These are phyloP conservation scores for Meiosimyza platycephala DNA, from an alignment of 2,888 invertebrate genomes.

Conservation along the genomic window DNA sequence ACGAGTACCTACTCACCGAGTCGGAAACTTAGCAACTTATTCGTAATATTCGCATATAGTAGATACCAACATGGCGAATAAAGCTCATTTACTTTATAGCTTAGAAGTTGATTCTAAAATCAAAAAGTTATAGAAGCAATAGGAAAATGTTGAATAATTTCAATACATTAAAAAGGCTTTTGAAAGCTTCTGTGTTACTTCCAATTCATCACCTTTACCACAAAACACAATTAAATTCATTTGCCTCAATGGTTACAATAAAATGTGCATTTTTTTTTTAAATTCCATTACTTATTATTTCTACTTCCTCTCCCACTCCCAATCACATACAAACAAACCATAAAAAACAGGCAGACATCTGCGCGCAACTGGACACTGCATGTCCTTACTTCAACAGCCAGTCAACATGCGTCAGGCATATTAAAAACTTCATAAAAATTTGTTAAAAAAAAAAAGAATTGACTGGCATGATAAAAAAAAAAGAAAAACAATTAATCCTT, in stretches of 20 bases:
- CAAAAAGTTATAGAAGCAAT: no score
- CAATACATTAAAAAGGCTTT: no score
- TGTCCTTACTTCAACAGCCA: slow-evolving; percentile 5
- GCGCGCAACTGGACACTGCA: slow-evolving; percentile 11
- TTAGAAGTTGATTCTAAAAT: no score
- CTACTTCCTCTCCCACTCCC: neutral
- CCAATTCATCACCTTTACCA: neutral
- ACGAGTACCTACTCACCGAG: no score
- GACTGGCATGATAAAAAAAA: no score
- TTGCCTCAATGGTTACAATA: slow-evolving; percentile 43
- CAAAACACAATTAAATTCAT: slow-evolving; percentile 44
- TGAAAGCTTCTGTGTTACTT: no score
- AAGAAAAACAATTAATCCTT: no score
- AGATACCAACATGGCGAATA: no score
- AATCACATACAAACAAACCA: neutral
- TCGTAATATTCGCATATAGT: no score
- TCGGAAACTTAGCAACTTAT: no score
- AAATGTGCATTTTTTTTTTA: slow-evolving; percentile 17
- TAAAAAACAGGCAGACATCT: slow-evolving; percentile 12
- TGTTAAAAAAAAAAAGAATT: neutral
- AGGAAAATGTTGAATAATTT: no score
- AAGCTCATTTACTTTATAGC: no score
- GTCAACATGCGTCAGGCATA: slow-evolving; percentile 26
- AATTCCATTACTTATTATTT: slow-evolving; percentile 8
- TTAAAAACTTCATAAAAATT: slow-evolving; percentile 35